phyloP scores from a whole-genome alignment of 1,140 invertebrate species.

The Procambarus clarkii region DNA sequence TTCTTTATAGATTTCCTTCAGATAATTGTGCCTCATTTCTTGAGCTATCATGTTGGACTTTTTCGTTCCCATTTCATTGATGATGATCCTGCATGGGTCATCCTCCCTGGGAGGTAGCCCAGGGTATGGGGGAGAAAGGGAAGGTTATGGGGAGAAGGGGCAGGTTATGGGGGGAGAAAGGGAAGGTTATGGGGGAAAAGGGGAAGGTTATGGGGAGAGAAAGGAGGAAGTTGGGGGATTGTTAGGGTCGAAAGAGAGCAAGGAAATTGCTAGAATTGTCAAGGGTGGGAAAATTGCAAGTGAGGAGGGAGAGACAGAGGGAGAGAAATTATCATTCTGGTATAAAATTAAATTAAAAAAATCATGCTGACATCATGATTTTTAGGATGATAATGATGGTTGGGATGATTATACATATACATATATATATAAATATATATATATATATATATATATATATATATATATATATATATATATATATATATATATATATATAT shows the following conservation, averaged over 20 bases:
- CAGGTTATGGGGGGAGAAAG: background rate
- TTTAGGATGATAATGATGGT: too few relatives aligned
- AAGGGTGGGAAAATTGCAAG: background rate
- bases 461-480: background rate
- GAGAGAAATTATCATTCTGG: background rate
- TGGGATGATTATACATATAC: too few relatives aligned
- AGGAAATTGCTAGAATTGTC: background rate
- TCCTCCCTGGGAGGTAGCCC: background rate
- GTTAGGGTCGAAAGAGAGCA: background rate
- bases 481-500: background rate
- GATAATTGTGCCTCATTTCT: too few relatives aligned
- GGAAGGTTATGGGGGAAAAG: background rate
- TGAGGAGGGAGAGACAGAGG: background rate
- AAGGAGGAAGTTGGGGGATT: background rate
- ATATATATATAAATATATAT: background rate
- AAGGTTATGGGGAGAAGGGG: background rate
- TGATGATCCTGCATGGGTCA: too few relatives aligned
- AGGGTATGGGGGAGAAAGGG: background rate
- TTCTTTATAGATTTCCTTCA: too few relatives aligned
- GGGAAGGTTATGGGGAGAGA: background rate
- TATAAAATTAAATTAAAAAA: too few relatives aligned
- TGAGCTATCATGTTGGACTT: too few relatives aligned
- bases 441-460: background rate
- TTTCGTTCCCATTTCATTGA: too few relatives aligned
- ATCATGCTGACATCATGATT: too few relatives aligned